These are phyloP conservation scores for Centrocercus urophasianus DNA, from an alignment of 2,113 vertebrate species.

Conservation along the genomic window DNA sequence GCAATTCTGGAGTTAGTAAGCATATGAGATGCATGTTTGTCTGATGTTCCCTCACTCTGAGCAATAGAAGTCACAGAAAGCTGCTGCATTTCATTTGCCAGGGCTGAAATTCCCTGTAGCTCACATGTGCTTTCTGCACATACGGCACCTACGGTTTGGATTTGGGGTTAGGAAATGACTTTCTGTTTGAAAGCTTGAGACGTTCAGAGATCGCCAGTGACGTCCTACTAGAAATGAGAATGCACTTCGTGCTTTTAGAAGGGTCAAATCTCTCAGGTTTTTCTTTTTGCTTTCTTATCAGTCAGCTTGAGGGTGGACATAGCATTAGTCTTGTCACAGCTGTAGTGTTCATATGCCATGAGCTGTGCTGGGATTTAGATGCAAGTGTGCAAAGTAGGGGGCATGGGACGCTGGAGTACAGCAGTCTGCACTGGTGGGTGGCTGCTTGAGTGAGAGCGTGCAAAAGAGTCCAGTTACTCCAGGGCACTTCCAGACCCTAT, in stretches of 20 bases:
- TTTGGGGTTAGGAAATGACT: not conserved
- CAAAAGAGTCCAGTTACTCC: not conserved
- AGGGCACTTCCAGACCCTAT: not conserved
- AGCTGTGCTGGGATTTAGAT: not conserved
- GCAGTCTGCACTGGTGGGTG: no score
- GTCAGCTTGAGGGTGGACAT: not conserved
- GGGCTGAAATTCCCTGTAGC: not conserved
- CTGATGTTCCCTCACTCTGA: not conserved
- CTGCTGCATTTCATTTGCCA: not conserved
- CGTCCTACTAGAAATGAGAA: not conserved
- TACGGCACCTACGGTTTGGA: not conserved
- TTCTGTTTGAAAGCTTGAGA: not conserved
- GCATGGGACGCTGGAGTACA: not conserved
- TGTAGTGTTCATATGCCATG: not conserved
- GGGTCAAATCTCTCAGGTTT: not conserved
- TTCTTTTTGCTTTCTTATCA: not conserved
- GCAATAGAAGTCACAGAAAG: not conserved
- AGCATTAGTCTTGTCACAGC: not conserved
- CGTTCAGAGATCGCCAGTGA: no score
- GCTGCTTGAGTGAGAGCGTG: not conserved
- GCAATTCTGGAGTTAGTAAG: not conserved
- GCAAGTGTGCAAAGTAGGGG: no score
- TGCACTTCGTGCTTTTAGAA: not conserved
- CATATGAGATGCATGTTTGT: accelerated
- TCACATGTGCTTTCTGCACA: not conserved